These are phyloP conservation scores for Gallinago paraguaiae DNA, from an alignment of 2,113 vertebrate genomes.

Conservation along the genomic window DNA sequence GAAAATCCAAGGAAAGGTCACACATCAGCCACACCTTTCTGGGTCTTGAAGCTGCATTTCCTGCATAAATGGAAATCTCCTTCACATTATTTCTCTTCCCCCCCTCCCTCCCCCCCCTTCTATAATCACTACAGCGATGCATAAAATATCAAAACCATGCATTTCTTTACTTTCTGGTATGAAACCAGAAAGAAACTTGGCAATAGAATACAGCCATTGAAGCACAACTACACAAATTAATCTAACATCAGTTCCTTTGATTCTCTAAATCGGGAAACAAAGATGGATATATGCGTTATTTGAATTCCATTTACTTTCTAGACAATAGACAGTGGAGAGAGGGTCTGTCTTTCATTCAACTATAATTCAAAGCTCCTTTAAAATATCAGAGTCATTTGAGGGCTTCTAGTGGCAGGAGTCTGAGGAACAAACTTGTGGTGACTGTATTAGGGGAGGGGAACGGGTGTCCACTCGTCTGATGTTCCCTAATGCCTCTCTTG, in stretches of 20 bases:
- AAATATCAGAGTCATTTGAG: neutral
- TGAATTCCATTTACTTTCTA: slow-evolving; percentile 19
- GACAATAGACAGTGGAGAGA: neutral
- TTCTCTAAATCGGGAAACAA: slow-evolving; percentile 34
- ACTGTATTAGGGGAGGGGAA: neutral
- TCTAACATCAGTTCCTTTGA: slow-evolving; percentile 26
- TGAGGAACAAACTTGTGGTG: neutral
- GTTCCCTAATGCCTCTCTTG: neutral
- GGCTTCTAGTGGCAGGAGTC: neutral
- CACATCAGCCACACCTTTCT: slow-evolving; percentile 62
- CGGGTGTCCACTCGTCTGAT: neutral
- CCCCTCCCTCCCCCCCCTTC: neutral
- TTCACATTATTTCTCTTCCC: neutral
- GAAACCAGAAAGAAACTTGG: slow-evolving; percentile 38
- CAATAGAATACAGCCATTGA: neutral
- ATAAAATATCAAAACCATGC: slow-evolving; percentile 3
- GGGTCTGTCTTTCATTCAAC: neutral
- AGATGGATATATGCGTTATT: neutral
- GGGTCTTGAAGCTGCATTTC: slow-evolving; percentile 43
- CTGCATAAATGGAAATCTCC: slow-evolving; percentile 59
- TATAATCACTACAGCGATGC: slow-evolving; percentile 7
- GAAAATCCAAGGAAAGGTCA: slow-evolving; percentile 72
- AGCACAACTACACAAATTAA: slow-evolving; percentile 18
- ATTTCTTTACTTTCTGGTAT: slow-evolving; percentile 2
- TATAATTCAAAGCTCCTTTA: slow-evolving; percentile 2